Base-by-base conservation (phyloP, 2,797 vertebrate species). In the Amphiprion clarkii region DNA sequence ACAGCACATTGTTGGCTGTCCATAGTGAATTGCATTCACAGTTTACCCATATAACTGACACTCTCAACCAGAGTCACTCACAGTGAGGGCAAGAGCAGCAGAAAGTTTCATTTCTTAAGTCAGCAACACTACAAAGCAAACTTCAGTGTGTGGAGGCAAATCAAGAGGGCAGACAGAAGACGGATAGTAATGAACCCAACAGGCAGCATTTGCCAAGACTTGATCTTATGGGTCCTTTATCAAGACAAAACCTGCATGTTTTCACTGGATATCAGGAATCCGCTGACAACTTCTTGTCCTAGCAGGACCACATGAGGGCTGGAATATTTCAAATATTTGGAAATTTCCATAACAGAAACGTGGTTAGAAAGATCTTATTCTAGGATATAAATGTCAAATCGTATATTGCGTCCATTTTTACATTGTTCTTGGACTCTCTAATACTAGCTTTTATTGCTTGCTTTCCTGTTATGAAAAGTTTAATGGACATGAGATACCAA, bases 261-360 rank as follows among this genome's bases (percentile, higher is more conserved):
- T 39, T 36, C 21, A 25, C 27, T 27, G 21, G 36, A 36, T 23
- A 12, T 31, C 56, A 71, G 76, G 81, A 84, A 82, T 78, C 76
- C 27, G 79, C 79, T 86, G 86, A 82, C 67, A 3, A 0, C 1
- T 2, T 75, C 42, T 29, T 39, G 74, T 59, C 60, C 51, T 13
- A 14, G 36, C 78, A 65, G 6, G 70, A 56, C 54, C 59, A 57
- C 70, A 54, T n/a, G 51, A 73, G 60, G 56, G 23, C 69, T 49
- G 70, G 48, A 51, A 39, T 70, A 17, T 59, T 62, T 64, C 53
- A 70, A 2, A 76, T 62, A 62, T 63, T 64, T 74, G 49, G 0
- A 68, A 42, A 65, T 69, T 54, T 63, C 8, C 23, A 60, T 61
- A 39, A 59, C 7, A 53, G 5, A 52, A 12, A 55, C 17, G 25